Base-by-base conservation (phyloP, 2,113 vertebrate genomes). In the Isurus oxyrinchus region DNA sequence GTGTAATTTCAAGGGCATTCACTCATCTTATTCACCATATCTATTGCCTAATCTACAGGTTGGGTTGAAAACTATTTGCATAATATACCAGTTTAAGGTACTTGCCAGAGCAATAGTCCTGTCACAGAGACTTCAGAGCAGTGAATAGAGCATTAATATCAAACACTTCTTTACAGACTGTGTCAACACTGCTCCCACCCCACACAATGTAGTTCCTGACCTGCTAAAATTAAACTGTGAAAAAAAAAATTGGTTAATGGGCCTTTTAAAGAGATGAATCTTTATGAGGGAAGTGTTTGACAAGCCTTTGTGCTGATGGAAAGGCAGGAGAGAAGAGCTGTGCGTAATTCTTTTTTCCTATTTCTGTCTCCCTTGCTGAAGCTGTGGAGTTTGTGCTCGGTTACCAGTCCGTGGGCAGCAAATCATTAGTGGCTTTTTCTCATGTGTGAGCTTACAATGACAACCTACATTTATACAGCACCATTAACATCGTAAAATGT, bases 11-110 rank as follows among this genome's bases (percentile, higher is more conserved):
- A 35, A 31, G 87, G 23, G 1, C 11, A 27, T 40, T 5, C 23
- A 95, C 11, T 87, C n/a, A 49, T 35, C 53, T 27, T 57, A 27
- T 53, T 57, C 88, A 91, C 40, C n/a, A 94, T 94, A 66, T 94
- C 53, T 61, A 94, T 40, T 94, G 61, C 61, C 31, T 91, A 35
- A 35, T 91, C 35, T 40, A 94, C n/a, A 66, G 91, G 91, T 94
- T 94, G 59, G 35, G 13, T 40, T 63, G 61, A 44, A 90, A 94
- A 14, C 7, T 1, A 66, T 94, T 94, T 94, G 61, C 91, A 94
- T 94, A 94, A 94, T 94, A 53, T 2, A 44, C 61, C 91, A 94
- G 59, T 94, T 61, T 94, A 94, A 94, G n/a, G 91, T 94, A 94
- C 59, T 44, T 94, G 59, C 91, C 61, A 94, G 14, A 40, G 59